These are phyloP conservation scores for Siniperca undulata DNA, from an alignment of 2,797 vertebrate species.

Conservation along the genomic window DNA sequence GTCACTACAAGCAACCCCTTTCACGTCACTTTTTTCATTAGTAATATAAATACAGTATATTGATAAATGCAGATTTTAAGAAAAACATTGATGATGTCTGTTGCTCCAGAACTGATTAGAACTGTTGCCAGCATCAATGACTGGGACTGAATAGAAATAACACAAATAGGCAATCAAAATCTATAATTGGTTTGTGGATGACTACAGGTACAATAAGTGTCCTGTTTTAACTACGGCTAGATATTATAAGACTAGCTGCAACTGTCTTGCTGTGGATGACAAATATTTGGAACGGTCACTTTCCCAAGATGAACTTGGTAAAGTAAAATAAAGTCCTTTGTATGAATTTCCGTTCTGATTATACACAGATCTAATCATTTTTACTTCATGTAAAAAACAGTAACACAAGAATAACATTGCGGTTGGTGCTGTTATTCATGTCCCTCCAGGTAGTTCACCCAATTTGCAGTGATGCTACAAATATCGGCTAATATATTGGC, in stretches of 20 bases:
- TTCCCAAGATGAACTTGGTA: not conserved
- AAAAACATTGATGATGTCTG: not conserved
- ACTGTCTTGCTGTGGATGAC: not conserved
- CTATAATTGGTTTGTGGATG: slow-evolving; percentile 3
- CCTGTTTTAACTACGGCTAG: not conserved
- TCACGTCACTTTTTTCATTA: too few relatives aligned
- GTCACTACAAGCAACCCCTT: too few relatives aligned
- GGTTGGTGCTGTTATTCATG: not conserved
- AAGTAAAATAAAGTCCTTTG: not conserved
- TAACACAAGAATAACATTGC: not conserved
- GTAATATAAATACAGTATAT: too few relatives aligned
- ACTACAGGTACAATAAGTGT: not conserved
- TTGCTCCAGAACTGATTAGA: not conserved
- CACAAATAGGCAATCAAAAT: not conserved
- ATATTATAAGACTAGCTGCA: not conserved
- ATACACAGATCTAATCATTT: not conserved
- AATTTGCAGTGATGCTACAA: not conserved
- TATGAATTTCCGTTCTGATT: not conserved
- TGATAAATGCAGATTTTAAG: not conserved
- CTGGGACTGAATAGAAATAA: not conserved
- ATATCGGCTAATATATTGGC: not conserved
- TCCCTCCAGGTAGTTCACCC: not conserved
- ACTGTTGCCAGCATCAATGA: not conserved
- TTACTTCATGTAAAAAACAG: not conserved
- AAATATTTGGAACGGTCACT: not conserved